Evolutionary conservation across 2,113 vertebrate genomes (phyloP), one percentile per base, ranked within the genome.

Genomic region (Lamprotornis superbus): DNA sequence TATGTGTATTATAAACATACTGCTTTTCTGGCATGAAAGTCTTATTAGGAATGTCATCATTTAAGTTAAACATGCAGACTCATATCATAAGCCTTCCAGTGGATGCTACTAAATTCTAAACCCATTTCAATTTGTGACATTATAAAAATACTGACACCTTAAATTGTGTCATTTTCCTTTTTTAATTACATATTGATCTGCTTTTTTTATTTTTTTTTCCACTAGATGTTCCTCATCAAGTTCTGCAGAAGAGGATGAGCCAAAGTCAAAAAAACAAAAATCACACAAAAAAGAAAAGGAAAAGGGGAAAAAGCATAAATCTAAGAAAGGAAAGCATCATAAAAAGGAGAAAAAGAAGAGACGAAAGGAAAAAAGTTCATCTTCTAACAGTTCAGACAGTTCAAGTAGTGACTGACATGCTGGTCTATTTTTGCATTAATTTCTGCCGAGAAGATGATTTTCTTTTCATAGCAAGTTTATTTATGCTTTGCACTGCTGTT

Each of bases 251-350:
- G 98, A 99, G 9, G 97, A 98, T 40, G 93, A 87, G 20, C 97
- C 96, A 73, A 99, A 98, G 97, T 98, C 98, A 96, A 99, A 99
- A 97, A 99, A 99, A 92, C 95, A 98, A 77, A 99, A 99, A 95
- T 98, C 97, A 77, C 98, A 98, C 69, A 99, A 98, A 97, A 99
- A 99, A 97, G 99, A 99, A 96, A 99, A 98, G 90, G 99, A 99
- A 96, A 99, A 98, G 94, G 98, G 98, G 92, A 99, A 98, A 95
- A 98, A 98, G 81, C 98, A 30, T 87, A 98, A 98, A 89, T 98
- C 98, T 46, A 99, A 98, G 93, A 98, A 98, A 90, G 97, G 98
- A 68, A 99, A 99, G 81, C 98, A 97, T 96, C 98, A 98, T 78
- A 98, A 98, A 97, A 99, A 99, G 73, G 98, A 98, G 68, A 98